Base-by-base conservation (phyloP, 2,888 invertebrate genomes). In the Entomobrya multifasciata region DNA sequence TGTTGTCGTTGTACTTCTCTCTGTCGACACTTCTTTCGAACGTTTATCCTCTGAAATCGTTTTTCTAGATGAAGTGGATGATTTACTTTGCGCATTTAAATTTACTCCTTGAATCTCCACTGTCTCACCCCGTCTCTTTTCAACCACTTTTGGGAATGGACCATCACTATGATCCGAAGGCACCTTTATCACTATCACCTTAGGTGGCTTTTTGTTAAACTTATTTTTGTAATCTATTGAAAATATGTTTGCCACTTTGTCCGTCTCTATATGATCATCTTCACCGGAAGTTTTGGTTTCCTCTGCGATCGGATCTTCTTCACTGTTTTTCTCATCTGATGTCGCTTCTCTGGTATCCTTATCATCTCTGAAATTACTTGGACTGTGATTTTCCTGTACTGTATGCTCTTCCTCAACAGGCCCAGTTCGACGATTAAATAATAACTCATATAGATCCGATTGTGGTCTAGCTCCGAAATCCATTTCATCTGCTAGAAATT, bases 131-230 rank as follows among this genome's bases (percentile, higher is more conserved):
- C 49, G 25, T 27, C 76, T 22, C n/a, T 84, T 76, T 25, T 84
- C 84, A 15, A 84, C 67, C 1, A 77, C 47, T 77, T 84, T 84
- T 15, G 76, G 84, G 17, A 76, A 77, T 10, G 76, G 84, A n/a
- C 84, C 77, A 25, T 84, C 84, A 55, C 84, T 77, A 44, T 76
- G 84, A 77, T 60, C 47, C 27, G 41, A 41, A 13, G 84, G 84
- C 22, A 84, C 84, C 67, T 77, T 84, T 22, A 84, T 84, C 5
- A 84, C 84, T 27, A 84, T 84, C 22, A 84, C 84, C 67, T 62
- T 55, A 11, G 84, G 84, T 10, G 83, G 62, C 25, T 76, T 83
- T 25, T 57, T 62, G 30, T 55, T 55, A n/a, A 67, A 25, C 30
- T 77, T 84, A 44, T 25, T 20, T 30, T 65, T 62, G 20, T 77